Conservation (phyloP, 2,797 vertebrate genomes). For the Catharus ustulatus region DNA sequence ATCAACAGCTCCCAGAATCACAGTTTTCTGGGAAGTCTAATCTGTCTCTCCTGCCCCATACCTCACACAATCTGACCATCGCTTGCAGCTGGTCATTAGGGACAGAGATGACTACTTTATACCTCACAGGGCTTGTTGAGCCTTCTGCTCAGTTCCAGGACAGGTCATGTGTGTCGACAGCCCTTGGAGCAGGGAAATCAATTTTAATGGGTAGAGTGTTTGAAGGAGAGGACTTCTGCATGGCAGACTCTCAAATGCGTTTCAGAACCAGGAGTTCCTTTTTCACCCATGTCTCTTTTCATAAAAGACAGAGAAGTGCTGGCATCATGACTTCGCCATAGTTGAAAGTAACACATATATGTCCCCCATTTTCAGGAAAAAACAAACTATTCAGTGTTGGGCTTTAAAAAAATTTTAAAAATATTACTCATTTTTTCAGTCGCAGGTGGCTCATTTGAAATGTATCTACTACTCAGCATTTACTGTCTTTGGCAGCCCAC, state of each 20-base stretch:
- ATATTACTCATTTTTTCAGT: not conserved
- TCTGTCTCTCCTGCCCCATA: not conserved
- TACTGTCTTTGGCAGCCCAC: not conserved
- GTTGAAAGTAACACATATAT: not conserved
- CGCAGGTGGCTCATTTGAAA: not conserved
- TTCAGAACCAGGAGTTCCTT: not conserved
- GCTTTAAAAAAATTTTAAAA: not conserved
- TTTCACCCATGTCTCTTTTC: not conserved
- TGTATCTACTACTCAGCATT: not conserved
- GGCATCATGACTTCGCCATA: not conserved
- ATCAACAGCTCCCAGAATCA: not conserved
- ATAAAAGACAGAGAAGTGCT: not conserved
- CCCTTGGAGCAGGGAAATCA: not conserved
- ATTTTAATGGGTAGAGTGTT: not conserved
- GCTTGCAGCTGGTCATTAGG: not conserved
- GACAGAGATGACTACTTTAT: not conserved
- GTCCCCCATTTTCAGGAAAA: not conserved
- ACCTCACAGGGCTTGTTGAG: not conserved
- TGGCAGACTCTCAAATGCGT: not conserved
- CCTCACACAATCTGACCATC: not conserved
- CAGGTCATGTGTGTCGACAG: accelerated
- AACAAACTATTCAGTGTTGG: not conserved
- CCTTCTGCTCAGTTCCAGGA: not conserved
- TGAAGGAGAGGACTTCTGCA: not conserved
- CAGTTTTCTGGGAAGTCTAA: not conserved